Conservation (phyloP, 2,888 invertebrate genomes). For the Plagodis pulveraria region DNA sequence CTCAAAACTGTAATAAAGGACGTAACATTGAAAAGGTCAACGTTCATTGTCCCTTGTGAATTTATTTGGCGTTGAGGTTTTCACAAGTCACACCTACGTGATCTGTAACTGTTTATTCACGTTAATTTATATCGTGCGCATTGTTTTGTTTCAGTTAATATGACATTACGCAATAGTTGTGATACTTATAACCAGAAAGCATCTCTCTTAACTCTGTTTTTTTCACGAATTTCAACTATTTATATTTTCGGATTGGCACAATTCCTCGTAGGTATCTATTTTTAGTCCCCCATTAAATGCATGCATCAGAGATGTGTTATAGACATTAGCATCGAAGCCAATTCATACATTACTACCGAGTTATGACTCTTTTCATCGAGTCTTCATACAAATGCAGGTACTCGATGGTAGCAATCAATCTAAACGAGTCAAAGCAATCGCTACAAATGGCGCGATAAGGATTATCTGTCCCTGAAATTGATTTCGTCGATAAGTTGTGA, state of each 20-base stretch:
- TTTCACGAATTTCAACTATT: conserved; percentile 17
- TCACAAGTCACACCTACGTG: too few species aligned
- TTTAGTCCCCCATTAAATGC: conserved; percentile 11
- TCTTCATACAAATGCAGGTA: neutral
- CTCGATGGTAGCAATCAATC: conserved; percentile 17
- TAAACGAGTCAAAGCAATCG: conserved; percentile 38
- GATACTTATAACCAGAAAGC: too few species aligned
- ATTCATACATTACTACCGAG: neutral
- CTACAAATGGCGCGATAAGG: conserved; percentile 36
- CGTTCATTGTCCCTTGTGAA: conserved; percentile 22
- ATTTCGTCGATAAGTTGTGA: conserved; percentile 34
- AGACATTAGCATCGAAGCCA: neutral
- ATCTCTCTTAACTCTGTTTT: too few species aligned
- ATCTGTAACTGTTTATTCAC: neutral
- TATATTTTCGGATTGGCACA: conserved; percentile 43
- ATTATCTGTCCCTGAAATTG: conserved; percentile 41
- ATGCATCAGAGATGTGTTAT: conserved; percentile 12
- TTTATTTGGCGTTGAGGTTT: conserved; percentile 8
- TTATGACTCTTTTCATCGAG: neutral
- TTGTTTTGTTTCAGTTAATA: conserved; percentile 26
- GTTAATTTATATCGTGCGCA: conserved; percentile 14
- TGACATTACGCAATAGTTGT: too few species aligned
- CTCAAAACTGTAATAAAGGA: conserved; percentile 8
- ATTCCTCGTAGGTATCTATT: conserved; percentile 42
- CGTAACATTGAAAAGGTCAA: conserved; percentile 33